These are phyloP conservation scores for Aplocera efformata DNA, from an alignment of 2,888 invertebrate genomes.

Conservation along the genomic window DNA sequence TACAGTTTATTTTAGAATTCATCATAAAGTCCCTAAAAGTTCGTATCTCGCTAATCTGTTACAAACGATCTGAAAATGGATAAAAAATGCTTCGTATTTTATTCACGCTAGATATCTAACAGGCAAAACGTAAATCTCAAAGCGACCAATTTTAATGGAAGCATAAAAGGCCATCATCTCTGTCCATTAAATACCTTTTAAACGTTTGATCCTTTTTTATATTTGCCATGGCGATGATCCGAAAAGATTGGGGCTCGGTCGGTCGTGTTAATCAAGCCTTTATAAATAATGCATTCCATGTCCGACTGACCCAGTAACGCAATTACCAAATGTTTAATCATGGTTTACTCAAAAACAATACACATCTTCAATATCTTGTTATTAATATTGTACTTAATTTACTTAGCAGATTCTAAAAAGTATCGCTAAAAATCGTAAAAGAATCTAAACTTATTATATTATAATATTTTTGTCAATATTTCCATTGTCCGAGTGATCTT, in stretches of 20 bases:
- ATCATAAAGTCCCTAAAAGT: constrained; percentile 21
- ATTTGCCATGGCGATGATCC: constrained; percentile 70
- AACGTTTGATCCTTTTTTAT: constrained; percentile 80
- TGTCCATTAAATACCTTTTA: constrained; percentile 79
- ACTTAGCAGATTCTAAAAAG: too few relatives aligned
- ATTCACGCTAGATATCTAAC: constrained; percentile 57
- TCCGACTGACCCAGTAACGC: constrained; percentile 27
- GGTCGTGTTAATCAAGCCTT: constrained; percentile 63
- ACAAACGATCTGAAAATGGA: constrained; percentile 63
- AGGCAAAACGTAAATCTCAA: constrained; percentile 65
- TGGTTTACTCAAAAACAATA: too few relatives aligned
- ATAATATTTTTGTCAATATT: too few relatives aligned
- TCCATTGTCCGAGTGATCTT: too few relatives aligned
- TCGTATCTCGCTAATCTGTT: constrained; percentile 46
- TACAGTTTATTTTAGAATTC: constrained; percentile 17
- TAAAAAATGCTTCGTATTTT: constrained; percentile 58
- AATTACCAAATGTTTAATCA: not conserved
- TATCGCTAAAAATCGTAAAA: too few relatives aligned
- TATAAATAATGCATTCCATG: constrained; percentile 36
- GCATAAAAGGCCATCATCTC: constrained; percentile 74
- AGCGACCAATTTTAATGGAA: constrained; percentile 75
- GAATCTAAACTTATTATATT: too few relatives aligned
- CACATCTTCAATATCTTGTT: too few relatives aligned
- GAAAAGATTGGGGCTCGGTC: constrained; percentile 55
- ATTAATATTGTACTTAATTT: too few relatives aligned